phyloP scores from a whole-genome alignment of 2,113 vertebrate genomes.

The Oncorhynchus nerka region DNA sequence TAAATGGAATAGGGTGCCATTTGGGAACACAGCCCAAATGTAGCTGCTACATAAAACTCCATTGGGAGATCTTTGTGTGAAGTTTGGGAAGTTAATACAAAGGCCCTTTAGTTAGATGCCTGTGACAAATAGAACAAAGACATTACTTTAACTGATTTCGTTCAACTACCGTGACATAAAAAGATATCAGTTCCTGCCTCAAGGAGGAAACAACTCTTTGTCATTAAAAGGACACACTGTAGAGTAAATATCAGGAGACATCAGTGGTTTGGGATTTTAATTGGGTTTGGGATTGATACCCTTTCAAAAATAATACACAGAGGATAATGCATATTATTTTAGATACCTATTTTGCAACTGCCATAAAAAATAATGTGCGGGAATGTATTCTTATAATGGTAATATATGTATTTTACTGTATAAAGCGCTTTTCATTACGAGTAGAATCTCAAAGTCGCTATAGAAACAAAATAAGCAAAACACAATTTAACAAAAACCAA shows the following conservation, averaged over 20 bases:
- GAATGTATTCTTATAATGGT: too few relatives aligned
- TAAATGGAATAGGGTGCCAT: too few relatives aligned
- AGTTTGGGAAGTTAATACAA: conserved; percentile 85
- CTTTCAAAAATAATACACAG: background rate
- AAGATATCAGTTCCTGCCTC: conserved; percentile 72
- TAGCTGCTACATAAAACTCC: conserved; percentile 79
- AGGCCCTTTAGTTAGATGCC: conserved; percentile 77
- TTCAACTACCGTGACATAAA: conserved; percentile 74
- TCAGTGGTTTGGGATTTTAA: conserved; percentile 6
- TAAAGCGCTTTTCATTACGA: too few relatives aligned
- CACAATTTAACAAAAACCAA: too few relatives aligned
- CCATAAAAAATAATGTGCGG: too few relatives aligned
- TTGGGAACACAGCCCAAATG: conserved; percentile 60
- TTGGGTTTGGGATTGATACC: background rate
- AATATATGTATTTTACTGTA: too few relatives aligned
- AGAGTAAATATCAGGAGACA: conserved; percentile 20
- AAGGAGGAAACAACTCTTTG: conserved; percentile 55
- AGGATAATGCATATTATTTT: background rate
- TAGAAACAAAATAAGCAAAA: too few relatives aligned
- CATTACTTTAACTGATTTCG: conserved; percentile 73
- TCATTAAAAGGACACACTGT: conserved; percentile 2
- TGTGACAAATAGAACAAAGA: conserved; percentile 77
- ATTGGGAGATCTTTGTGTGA: conserved; percentile 80
- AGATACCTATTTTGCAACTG: background rate
- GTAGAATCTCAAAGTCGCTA: too few relatives aligned